Conservation (phyloP, 2,113 vertebrate species). For the Arizona elegans region DNA sequence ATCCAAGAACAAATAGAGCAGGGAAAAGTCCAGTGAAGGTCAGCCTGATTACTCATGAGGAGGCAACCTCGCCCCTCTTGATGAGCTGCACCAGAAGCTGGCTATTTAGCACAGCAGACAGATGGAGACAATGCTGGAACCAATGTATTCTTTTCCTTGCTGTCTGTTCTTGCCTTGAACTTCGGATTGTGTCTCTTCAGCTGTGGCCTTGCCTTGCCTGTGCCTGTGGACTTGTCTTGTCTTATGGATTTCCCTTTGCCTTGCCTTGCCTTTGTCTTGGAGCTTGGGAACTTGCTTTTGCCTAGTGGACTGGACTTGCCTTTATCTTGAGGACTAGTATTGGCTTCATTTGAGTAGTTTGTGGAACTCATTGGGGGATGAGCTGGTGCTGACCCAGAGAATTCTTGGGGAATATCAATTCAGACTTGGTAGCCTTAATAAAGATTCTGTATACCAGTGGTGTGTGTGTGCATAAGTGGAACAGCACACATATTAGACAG, state of each 20-base stretch:
- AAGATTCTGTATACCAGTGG: not conserved
- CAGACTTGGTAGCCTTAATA: not conserved
- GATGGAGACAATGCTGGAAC: not conserved
- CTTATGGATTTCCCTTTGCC: too few species aligned
- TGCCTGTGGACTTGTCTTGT: not conserved
- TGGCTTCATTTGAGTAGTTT: not conserved
- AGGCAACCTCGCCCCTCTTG: not conserved
- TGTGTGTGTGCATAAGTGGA: not conserved
- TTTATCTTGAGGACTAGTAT: not conserved
- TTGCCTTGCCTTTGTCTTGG: not conserved
- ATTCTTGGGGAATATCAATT: not conserved
- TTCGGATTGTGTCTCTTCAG: not conserved
- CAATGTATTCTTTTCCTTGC: not conserved
- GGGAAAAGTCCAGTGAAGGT: not conserved
- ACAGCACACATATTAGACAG: not conserved
- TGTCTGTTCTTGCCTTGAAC: not conserved
- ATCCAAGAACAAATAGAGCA: not conserved
- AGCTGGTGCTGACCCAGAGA: not conserved
- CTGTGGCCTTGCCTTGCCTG: too few species aligned
- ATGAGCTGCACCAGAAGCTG: not conserved
- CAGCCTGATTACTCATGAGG: not conserved
- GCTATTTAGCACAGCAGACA: not conserved
- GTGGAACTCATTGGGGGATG: not conserved
- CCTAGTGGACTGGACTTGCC: not conserved
- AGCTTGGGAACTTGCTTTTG: not conserved